phyloP scores from a whole-genome alignment of 2,797 vertebrate genomes.

The Pangasius mekongensis region DNA sequence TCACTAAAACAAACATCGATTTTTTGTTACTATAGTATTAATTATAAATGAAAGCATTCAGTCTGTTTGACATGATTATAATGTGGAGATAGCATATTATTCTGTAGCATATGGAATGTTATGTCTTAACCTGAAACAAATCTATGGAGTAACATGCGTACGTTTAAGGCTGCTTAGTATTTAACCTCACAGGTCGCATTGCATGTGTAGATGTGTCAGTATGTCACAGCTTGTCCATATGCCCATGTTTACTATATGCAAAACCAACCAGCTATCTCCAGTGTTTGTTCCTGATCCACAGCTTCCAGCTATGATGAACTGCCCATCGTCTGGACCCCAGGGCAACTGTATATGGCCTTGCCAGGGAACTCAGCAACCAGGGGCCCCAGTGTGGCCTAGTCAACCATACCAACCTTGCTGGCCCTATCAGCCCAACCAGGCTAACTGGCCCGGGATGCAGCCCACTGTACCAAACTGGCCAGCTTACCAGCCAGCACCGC shows the following conservation, averaged over 20 bases:
- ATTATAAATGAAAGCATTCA: neutral
- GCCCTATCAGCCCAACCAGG: slow-evolving; percentile 70
- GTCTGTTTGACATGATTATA: neutral
- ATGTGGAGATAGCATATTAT: neutral
- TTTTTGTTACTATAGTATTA: too few relatives aligned
- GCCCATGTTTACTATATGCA: neutral
- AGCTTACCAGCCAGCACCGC: slow-evolving; percentile 25
- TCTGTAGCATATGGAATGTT: neutral
- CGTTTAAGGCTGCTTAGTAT: neutral
- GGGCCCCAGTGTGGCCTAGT: slow-evolving; percentile 66
- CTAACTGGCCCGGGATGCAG: slow-evolving; percentile 44
- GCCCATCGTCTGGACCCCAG: slow-evolving; percentile 72
- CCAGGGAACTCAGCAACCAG: slow-evolving; percentile 52
- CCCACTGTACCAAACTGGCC: slow-evolving; percentile 41
- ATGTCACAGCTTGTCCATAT: neutral
- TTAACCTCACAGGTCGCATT: neutral
- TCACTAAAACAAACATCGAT: neutral
- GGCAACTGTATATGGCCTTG: slow-evolving; percentile 66
- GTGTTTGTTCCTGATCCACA: slow-evolving; percentile 32
- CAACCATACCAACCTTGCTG: slow-evolving; percentile 70
- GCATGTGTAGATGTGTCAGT: neutral
- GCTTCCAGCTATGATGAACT: slow-evolving; percentile 70
- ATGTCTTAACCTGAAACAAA: neutral
- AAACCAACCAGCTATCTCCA: neutral
- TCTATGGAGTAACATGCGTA: neutral